Base-by-base conservation (phyloP, 2,113 vertebrate species). In the Nettapus auritus region DNA sequence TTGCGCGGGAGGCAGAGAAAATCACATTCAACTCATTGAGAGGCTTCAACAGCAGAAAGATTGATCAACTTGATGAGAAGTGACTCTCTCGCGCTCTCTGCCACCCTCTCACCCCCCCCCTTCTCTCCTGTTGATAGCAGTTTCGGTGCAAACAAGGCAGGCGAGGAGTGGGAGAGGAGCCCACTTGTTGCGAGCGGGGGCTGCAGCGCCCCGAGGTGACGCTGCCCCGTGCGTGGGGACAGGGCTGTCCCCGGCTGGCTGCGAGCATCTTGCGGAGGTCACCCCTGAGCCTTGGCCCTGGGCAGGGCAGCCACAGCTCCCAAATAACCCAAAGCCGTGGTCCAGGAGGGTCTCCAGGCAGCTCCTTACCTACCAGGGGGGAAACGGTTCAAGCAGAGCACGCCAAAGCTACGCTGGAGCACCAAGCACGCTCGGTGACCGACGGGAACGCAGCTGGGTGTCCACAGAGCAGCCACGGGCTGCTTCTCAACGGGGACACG, bases 11-110 rank as follows among this genome's bases (percentile, higher is more conserved):
- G 71, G 95, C 94, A 70, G 86, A 93, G 95, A 96, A 97, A 97
- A 97, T 97, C 96, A 96, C 98, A 96, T 97, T 88, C 95, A 94
- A 74, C 95, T 96, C 97, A 92, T 92, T 75, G 92, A 97, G 90
- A 94, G 86, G 92, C 95, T 97, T 97, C 96, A 95, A 86, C 84
- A 63, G 95, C 89, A 96, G 63, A 94, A 83, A 97, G 94, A 97
- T 95, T 97, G 98, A 98, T 97, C 96, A 97, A 90, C 84, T 79
- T 17, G 38, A 97, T 79, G 89, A 96, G 94, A 92, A 96, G 92
- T 89, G 92, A 95, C 97, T 94, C 81, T 90, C 78, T 73, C 50
- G 48, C 79, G 46, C 20, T 62, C 29, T 34, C 75, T 56, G 62
- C 79, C 16, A 1, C 20, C 48, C 68, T 42, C 84, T 53, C 34